Evolutionary conservation across 2,797 vertebrate species (phyloP), one percentile per base, ranked within the genome.

Genomic region (Enteromius radiatus): DNA sequence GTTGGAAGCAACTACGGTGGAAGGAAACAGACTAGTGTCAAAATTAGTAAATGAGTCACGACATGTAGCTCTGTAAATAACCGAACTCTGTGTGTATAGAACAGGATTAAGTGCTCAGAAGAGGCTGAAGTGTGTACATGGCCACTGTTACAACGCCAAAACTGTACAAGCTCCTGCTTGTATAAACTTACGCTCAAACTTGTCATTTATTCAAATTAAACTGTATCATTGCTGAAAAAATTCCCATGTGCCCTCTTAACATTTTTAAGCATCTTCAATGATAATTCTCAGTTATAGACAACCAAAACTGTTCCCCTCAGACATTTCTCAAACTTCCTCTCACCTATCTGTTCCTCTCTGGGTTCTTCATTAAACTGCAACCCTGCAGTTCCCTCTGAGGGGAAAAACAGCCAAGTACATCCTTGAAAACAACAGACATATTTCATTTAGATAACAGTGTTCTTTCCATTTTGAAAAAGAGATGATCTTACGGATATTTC

Each of bases 341-440:
- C 74, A 43, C 69, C 64, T 74, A 56, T 73, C 36, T 49, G 38
- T 68, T 54, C 14, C 21, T 38, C 70, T 79, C 38, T 69, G 78
- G 56, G 64, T 71, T 68, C 23, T 84, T 78, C 52, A 47, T 81
- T 79, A 75, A 26, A 70, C 33, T 63, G 41, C 80, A 67, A 86
- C 47, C 21, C 28, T 78, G 54, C 33, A 23, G 49, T 74, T 78
- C 26, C 23, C 68, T 73, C 56, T 15, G 33, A 26, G 21, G 19
- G 61, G 45, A 61, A 23, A 65, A 70, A 76, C 14, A 52, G 67
- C 49, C 71, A 85, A 43, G 78, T 26, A 74, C 71, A 87, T 88
- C 79, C 65, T 85, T 82, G 84, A 86, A 84, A 88, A 84, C 76
- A 81, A 67, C 84, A 84, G 86, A 80, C 84, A 90, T 88, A 84